Percentiles rank a stretch among this genome's conserved stretches.
Evolutionary conservation across 2,888 invertebrate species (phyloP).

Genomic region (Harmothoe impar): DNA sequence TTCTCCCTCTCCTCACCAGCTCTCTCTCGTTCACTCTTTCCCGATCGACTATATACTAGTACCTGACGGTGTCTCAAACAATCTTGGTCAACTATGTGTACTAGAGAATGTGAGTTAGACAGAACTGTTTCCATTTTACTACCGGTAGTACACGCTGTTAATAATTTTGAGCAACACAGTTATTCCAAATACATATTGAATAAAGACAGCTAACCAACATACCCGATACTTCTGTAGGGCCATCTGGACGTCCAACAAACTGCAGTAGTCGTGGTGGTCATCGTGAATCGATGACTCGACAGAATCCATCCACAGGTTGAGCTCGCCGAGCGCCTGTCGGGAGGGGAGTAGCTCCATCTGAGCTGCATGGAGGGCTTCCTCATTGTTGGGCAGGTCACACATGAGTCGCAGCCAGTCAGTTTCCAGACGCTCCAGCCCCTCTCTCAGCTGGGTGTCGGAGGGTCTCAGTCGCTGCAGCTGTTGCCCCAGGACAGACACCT

Average conservation of each 20-base stretch:
- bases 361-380: slow-evolving; percentile 79
- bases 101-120: no score
- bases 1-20: no score
- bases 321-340: slow-evolving; percentile 80
- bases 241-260: slow-evolving; percentile 77
- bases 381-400: slow-evolving; percentile 76
- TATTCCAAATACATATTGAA: neutral
- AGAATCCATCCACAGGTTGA: slow-evolving; percentile 78
- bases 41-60: no score
- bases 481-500: slow-evolving; percentile 76
- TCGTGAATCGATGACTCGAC: slow-evolving; percentile 75
- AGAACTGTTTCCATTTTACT: no score
- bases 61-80: no score
- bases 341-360: slow-evolving; percentile 82
- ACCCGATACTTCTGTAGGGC: slow-evolving; percentile 81
- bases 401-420: slow-evolving; percentile 79
- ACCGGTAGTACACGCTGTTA: no score
- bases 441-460: slow-evolving; percentile 74
- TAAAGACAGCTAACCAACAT: neutral
- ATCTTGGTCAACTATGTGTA: no score
- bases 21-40: no score
- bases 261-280: slow-evolving; percentile 74
- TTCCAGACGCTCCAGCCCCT: slow-evolving; percentile 75
- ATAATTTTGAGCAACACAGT: no score
- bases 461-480: slow-evolving; percentile 76